Percentiles rank a stretch among this genome's conserved stretches.
These are phyloP conservation scores for Picathartes gymnocephalus DNA, from an alignment of 2,113 vertebrate species.

Conservation along the genomic window DNA sequence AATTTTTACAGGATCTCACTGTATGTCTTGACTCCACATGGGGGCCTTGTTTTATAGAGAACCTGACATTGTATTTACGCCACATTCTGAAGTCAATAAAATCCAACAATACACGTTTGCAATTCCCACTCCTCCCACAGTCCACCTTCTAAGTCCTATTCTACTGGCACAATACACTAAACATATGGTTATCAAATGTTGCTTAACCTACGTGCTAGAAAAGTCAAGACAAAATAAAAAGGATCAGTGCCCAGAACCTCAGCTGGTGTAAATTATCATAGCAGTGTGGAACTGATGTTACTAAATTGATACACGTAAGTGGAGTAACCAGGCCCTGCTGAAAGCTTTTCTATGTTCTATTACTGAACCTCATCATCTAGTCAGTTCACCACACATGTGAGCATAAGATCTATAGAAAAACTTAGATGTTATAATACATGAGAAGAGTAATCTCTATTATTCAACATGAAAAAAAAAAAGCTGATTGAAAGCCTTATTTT, in stretches of 20 bases:
- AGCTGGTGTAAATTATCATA: constrained; percentile 47
- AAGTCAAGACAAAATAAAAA: constrained; percentile 51
- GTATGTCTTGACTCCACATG: background rate
- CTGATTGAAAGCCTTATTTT: background rate
- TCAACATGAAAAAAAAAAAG: background rate
- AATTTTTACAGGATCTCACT: background rate
- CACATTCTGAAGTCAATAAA: constrained; percentile 36
- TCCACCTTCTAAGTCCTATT: constrained; percentile 10
- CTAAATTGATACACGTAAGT: background rate
- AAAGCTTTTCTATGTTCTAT: background rate
- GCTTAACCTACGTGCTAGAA: constrained; percentile 15
- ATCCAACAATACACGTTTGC: background rate
- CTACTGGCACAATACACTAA: constrained; percentile 18
- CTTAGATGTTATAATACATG: background rate
- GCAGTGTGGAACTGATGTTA: background rate
- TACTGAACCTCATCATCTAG: background rate
- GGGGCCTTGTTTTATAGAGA: constrained; percentile 2
- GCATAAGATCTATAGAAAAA: background rate
- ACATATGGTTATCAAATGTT: constrained; percentile 59
- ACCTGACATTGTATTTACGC: background rate
- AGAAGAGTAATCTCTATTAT: background rate
- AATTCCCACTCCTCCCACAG: constrained; percentile 24
- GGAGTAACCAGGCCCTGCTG: background rate
- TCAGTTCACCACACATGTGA: background rate
- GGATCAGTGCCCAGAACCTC: constrained; percentile 41